Conservation (phyloP, 2,113 vertebrate species). For the Trochalopteron elliotii region DNA sequence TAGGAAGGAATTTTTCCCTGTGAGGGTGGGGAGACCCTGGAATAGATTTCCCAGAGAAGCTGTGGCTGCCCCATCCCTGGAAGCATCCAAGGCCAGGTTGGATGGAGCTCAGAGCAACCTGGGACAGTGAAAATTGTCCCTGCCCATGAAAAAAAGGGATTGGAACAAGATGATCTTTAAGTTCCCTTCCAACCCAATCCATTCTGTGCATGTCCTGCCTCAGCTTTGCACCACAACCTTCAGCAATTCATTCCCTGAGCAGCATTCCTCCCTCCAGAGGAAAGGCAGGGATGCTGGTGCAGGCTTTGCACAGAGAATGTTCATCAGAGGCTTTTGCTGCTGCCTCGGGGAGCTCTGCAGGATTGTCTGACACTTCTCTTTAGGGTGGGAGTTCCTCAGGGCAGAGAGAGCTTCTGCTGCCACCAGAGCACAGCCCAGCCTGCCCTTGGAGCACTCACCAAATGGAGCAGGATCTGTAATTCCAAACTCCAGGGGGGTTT, state of each 20-base stretch:
- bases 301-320: background rate
- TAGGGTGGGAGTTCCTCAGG: background rate
- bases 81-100: no score
- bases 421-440: background rate
- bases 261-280: background rate
- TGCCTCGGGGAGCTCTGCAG: background rate
- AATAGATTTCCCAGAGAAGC: background rate
- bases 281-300: background rate
- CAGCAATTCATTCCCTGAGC: background rate
- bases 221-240: background rate
- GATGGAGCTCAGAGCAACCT: background rate
- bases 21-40: background rate
- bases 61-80: background rate
- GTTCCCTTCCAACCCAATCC: background rate
- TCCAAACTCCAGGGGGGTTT: background rate
- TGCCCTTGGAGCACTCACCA: background rate
- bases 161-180: background rate
- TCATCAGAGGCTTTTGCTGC: background rate
- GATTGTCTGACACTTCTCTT: background rate
- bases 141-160: background rate
- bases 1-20: background rate
- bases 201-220: background rate
- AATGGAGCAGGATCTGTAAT: background rate
- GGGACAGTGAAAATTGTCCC: background rate
- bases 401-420: constrained; percentile 16